phyloP scores from a whole-genome alignment of 2,888 invertebrate genomes.

The Spilosoma lubricipeda region DNA sequence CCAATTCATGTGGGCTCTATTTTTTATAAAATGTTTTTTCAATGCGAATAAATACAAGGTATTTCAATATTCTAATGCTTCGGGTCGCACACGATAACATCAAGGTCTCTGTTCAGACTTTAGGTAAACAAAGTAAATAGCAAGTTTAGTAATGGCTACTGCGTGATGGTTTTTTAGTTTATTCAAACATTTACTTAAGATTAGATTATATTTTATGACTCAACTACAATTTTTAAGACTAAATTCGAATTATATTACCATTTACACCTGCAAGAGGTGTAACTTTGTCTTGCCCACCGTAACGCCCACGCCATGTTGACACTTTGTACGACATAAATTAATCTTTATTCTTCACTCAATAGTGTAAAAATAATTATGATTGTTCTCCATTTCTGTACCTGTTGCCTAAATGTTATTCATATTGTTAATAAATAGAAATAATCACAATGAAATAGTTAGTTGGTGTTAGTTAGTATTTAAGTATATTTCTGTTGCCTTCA shows the following conservation, averaged over 20 bases:
- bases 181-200: neutral
- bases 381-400: neutral
- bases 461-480: too few relatives aligned
- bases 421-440: too few relatives aligned
- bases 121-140: slow-evolving; percentile 38
- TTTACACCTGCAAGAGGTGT: neutral
- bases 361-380: neutral
- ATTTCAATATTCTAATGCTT: slow-evolving; percentile 36
- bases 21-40: slow-evolving; percentile 16
- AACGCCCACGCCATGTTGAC: too few relatives aligned
- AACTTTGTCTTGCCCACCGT: too few relatives aligned
- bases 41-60: slow-evolving; percentile 19
- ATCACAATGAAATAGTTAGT: too few relatives aligned
- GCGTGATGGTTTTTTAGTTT: slow-evolving; percentile 36
- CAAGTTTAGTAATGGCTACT: slow-evolving; percentile 28
- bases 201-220: neutral
- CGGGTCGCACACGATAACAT: slow-evolving; percentile 38
- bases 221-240: neutral
- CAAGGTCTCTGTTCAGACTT: slow-evolving; percentile 26
- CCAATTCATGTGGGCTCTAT: neutral
- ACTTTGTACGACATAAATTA: too few relatives aligned
- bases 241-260: neutral
- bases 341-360: neutral
- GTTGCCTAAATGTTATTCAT: neutral
- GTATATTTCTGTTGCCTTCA: neutral